These are phyloP conservation scores for Prunella fulvescens DNA, from an alignment of 2,113 vertebrate genomes.

Conservation along the genomic window DNA sequence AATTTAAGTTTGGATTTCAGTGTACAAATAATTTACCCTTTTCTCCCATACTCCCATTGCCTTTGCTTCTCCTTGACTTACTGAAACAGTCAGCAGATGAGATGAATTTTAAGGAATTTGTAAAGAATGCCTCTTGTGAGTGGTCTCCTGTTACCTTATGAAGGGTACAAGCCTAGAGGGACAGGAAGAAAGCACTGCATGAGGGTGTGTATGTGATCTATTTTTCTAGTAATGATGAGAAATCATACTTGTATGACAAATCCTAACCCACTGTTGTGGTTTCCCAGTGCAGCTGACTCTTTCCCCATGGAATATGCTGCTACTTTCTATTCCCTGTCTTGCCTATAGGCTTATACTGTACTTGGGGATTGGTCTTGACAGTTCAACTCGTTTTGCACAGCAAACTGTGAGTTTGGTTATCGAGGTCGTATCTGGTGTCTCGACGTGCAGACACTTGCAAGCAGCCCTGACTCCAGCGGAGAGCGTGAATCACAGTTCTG, in stretches of 20 bases:
- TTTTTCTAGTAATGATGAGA: constrained; percentile 48
- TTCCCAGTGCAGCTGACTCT: constrained; percentile 34
- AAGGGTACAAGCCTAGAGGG: constrained; percentile 57
- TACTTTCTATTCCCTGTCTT: constrained; percentile 45
- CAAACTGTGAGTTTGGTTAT: background rate
- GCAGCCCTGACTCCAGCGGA: background rate
- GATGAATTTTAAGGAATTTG: background rate
- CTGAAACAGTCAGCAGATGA: background rate
- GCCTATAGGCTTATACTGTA: constrained; percentile 42
- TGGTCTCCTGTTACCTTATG: constrained; percentile 54
- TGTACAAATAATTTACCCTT: background rate
- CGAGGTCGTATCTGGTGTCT: background rate
- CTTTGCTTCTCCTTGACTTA: background rate
- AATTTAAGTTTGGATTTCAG: background rate
- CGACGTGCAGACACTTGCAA: background rate
- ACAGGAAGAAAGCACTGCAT: background rate
- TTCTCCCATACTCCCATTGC: background rate
- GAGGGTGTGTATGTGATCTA: background rate
- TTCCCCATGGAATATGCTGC: constrained; percentile 54
- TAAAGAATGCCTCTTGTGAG: background rate
- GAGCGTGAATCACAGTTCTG: background rate
- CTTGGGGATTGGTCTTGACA: constrained; percentile 46
- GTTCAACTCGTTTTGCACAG: constrained; percentile 34
- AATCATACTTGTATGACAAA: constrained; percentile 25
- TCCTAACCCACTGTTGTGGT: background rate